These are phyloP conservation scores for Brachyhypopomus occidentalis DNA, from an alignment of 2,113 vertebrate genomes.

Conservation along the genomic window DNA sequence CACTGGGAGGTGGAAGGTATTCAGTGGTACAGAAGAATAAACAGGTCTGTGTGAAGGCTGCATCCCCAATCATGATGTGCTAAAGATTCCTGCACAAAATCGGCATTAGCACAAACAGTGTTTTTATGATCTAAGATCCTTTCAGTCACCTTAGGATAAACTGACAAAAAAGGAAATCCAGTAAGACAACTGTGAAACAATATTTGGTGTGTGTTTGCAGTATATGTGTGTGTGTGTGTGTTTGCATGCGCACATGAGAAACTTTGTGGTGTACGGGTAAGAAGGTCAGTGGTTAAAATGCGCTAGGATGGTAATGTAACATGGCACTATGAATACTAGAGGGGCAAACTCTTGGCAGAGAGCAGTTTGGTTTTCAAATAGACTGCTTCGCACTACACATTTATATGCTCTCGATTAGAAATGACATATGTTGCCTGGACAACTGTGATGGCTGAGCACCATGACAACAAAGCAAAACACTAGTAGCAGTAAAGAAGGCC, in stretches of 20 bases:
- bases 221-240: conserved; percentile 22
- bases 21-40: conserved; percentile 18
- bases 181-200: conserved; percentile 29
- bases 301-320: conserved; percentile 55
- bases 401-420: conserved; percentile 66
- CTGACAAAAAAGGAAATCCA: conserved; percentile 32
- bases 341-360: conserved; percentile 61
- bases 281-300: conserved; percentile 51
- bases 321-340: conserved; percentile 67
- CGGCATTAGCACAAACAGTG: background rate
- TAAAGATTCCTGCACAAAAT: conserved; percentile 18
- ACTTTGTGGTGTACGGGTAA: conserved; percentile 36
- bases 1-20: conserved; percentile 30
- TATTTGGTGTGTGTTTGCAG: background rate
- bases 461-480: conserved; percentile 70
- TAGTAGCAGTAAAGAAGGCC: conserved; percentile 50
- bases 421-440: conserved; percentile 65
- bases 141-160: background rate
- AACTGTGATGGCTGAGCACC: conserved; percentile 65
- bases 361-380: conserved; percentile 63
- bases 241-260: conserved; percentile 37
- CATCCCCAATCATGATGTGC: background rate
- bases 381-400: conserved; percentile 67
- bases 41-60: conserved; percentile 12
- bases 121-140: background rate